These are phyloP conservation scores for Scrobipalpa costella DNA, from an alignment of 2,888 invertebrate genomes.

Conservation along the genomic window DNA sequence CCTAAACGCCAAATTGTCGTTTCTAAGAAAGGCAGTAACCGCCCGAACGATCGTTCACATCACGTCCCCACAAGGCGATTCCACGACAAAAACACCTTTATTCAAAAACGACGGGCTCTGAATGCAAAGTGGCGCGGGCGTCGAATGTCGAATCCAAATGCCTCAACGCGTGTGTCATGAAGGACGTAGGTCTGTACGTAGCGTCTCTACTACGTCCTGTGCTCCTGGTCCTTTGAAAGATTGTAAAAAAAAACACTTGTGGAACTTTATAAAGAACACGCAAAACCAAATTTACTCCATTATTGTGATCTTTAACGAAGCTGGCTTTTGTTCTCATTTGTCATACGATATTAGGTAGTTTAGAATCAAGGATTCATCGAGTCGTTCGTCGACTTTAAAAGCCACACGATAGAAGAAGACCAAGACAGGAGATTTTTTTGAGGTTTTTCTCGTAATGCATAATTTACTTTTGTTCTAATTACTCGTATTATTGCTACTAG, in stretches of 20 bases:
- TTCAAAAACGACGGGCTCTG: slow-evolving; percentile 54
- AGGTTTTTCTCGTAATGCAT: no score
- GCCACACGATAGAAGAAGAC: no score
- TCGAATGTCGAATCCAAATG: slow-evolving; percentile 68
- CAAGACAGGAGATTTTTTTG: no score
- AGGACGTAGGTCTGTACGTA: slow-evolving; percentile 59
- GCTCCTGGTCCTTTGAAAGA: background rate
- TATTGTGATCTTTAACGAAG: no score
- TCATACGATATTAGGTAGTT: no score
- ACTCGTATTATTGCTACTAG: no score
- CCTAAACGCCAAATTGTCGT: slow-evolving; percentile 17
- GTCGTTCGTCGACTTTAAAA: no score
- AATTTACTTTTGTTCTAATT: no score
- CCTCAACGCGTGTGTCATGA: slow-evolving; percentile 53
- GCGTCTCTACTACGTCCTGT: slow-evolving; percentile 49
- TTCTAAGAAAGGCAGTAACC: slow-evolving; percentile 11
- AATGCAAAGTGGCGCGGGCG: slow-evolving; percentile 66
- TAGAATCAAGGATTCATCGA: no score
- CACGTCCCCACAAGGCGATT: slow-evolving; percentile 71
- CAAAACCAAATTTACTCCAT: no score
- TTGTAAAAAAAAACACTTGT: background rate
- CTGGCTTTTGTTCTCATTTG: no score
- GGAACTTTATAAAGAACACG: background rate
- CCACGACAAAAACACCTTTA: slow-evolving; percentile 71
- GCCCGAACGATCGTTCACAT: slow-evolving; percentile 51